Evolutionary conservation across 2,888 invertebrate species (phyloP), one percentile per base, ranked within the genome.

Genomic region (Drosophila kuntzei): DNA sequence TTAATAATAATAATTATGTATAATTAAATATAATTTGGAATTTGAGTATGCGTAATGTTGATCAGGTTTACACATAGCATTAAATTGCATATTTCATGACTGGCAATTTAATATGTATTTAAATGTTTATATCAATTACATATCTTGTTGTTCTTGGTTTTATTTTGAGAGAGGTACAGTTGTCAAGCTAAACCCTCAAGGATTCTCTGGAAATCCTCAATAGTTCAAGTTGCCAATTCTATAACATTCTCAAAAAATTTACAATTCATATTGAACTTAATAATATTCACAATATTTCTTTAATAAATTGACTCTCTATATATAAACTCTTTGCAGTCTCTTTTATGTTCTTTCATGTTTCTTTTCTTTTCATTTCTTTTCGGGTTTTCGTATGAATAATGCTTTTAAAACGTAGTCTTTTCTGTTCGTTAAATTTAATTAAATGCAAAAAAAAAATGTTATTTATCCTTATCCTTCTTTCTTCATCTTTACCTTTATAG

Each of bases 391-490:
- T 77, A 80, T 59, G 55, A 54, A 61, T 84, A 62, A 75, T 87
- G 86, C 89, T 87, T 87, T 89, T 71, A 71, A 69, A 88, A 85
- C 84, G 71, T 73, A 85, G 85, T 85, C 85, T 85, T 87, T 86
- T 89, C 57, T 72, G 67, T 66, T 71, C 32, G 36, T 66, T 67
- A 70, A 70, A 47, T 65, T 63, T 70, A 78, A 29, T 61, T 78
- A 76, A 76, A 77, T 76, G 78, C 75, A 43, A 44, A 50, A 57
- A 53, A 32, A 54, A 55, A 37, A 41, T 20, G 32, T 11, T 22
- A 7, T 32, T 53, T 5, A 53, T 43, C 9, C 39, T 53, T 53
- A 36, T 29, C 9, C 53, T 43, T 27, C 11, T 49, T 58, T 9
- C 16, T 36, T 46, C 25, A 37, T 37, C 16, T 9, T 37, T 50